These are phyloP conservation scores for Sitta europaea DNA, from an alignment of 2,113 vertebrate genomes.

Conservation along the genomic window DNA sequence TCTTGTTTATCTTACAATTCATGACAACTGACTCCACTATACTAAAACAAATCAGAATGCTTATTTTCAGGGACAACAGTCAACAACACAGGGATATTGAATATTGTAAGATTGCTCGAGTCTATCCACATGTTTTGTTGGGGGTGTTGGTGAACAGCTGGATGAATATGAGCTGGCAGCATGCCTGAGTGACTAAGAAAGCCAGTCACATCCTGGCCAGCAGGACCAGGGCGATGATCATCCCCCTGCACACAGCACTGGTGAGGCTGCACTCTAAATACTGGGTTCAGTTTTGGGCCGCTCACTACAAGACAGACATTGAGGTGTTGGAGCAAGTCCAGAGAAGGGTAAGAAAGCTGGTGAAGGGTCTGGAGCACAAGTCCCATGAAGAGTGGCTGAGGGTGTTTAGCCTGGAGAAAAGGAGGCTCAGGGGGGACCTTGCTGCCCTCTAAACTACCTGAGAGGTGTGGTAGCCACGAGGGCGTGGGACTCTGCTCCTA, in stretches of 20 bases:
- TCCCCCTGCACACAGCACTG: background rate
- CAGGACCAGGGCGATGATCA: background rate
- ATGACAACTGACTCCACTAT: too few species aligned
- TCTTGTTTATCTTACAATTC: too few species aligned
- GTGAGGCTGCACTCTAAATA: background rate
- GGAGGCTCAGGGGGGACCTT: background rate
- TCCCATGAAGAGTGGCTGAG: background rate
- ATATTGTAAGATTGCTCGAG: background rate
- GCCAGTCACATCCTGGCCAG: background rate
- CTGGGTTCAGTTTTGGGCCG: background rate
- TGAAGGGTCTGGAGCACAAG: background rate
- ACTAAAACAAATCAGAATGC: too few species aligned
- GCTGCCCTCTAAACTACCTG: accelerated
- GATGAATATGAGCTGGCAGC: background rate
- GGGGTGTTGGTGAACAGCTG: accelerated
- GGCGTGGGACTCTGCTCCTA: background rate
- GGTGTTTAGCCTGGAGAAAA: background rate
- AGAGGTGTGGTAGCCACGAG: background rate
- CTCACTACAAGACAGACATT: background rate
- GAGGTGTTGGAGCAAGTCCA: background rate
- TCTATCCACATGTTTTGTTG: background rate
- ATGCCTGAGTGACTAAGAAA: background rate
- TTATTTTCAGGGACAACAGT: too few species aligned
- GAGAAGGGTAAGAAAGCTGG: background rate
- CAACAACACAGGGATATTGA: accelerated